Conservation (phyloP, 2,888 invertebrate genomes). For the Saturnia japonica region DNA sequence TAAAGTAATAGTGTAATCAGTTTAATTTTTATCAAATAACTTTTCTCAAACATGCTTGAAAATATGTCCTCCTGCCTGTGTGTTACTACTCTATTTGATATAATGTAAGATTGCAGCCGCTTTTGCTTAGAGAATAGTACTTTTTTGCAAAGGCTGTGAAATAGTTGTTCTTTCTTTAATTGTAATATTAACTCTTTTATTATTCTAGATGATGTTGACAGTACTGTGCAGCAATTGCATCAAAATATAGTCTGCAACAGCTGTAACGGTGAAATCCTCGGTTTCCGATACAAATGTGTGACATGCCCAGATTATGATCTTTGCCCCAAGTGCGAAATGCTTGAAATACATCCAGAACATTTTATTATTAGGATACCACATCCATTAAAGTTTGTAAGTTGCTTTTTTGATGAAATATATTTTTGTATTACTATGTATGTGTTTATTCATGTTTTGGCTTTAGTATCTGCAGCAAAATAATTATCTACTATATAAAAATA, state of each 20-base stretch:
- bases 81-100: no score
- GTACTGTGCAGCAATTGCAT: conserved; percentile 51
- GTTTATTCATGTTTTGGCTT: neutral
- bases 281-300: conserved; percentile 92
- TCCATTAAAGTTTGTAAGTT: conserved; percentile 64
- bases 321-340: conserved; percentile 87
- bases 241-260: conserved; percentile 86
- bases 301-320: conserved; percentile 91
- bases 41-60: no score
- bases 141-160: no score
- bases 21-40: no score
- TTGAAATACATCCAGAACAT: conserved; percentile 87
- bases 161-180: no score
- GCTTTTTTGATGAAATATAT: neutral
- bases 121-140: no score
- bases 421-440: neutral
- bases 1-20: no score
- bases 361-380: conserved; percentile 87
- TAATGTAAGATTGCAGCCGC: no score
- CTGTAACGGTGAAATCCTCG: conserved; percentile 85
- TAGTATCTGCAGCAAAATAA: neutral
- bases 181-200: conserved; percentile 12
- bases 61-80: no score
- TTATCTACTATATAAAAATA: no score
- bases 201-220: conserved; percentile 33